Base-by-base conservation (phyloP, 2,797 vertebrate genomes). In the Poeciliopsis paucimaculata region DNA sequence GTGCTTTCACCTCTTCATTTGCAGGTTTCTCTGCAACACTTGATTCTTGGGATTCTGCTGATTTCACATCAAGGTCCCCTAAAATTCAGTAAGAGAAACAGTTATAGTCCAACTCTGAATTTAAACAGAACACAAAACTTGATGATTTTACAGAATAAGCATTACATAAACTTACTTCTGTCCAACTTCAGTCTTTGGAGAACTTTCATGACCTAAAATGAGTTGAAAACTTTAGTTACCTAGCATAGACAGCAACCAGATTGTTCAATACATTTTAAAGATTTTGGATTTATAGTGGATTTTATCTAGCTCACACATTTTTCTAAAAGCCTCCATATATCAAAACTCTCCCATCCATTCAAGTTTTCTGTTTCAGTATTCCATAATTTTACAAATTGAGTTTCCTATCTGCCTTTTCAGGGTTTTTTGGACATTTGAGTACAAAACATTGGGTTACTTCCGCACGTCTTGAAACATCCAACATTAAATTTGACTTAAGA, bases 121-220 rank as follows among this genome's bases (percentile, higher is more conserved):
- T 34, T 5, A 76, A 0, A 64, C 6, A 39, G 23, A 36, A 41
- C 75, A 31, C 46, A 79, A 3, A 45, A 51, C 9, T 1, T 8
- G 3, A 6, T 26, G 18, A 68, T 55, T 10, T 1, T 2, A 1
- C 55, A 28, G 34, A 43, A 6, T 43, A 13, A 80, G 39, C 12
- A 4, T 71, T 51, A 8, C 5, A 72, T 39, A 5, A 5, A 92
- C 94, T 91, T 88, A 94, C 95, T 91, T 51, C 31, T 82, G 77
- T 87, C 84, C 80, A 95, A 80, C 74, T 93, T 93, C 10, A 93
- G 86, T 77, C 86, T 81, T 64, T 83, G 78, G 39, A 94, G 80
- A 72, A 82, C 92, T 81, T 62, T 87, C 86, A 89, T 90, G 51
- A 95, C 92, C 95, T 95, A 57, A 73, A 87, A 79, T 73, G 85